Evolutionary conservation across 2,797 vertebrate genomes (phyloP).

Genomic region (Sebastiscus albofasciatus): DNA sequence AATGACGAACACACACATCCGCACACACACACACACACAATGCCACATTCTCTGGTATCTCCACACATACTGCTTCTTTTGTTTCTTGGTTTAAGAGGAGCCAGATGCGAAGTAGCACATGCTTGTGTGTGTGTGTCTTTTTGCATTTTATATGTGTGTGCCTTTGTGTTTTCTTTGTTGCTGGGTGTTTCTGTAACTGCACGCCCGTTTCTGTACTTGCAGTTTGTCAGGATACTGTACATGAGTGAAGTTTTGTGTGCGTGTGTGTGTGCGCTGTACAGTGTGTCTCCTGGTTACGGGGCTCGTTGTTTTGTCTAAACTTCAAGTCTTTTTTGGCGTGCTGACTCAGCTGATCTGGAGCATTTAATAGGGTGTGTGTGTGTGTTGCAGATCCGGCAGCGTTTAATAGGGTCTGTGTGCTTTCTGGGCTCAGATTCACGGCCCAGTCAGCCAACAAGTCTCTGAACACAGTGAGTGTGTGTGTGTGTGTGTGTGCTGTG

Average conservation of each 20-base stretch:
- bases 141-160: conserved; percentile 9
- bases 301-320: conserved; percentile 42
- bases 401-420: conserved; percentile 72
- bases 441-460: conserved; percentile 57
- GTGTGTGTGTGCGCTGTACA: not conserved
- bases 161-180: conserved; percentile 39
- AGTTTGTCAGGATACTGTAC: not conserved
- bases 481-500: conserved; percentile 6
- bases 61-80: conserved; percentile 73
- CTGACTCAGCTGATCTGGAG: conserved; percentile 77
- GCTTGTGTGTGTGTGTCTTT: conserved; percentile 30
- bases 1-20: conserved; percentile 39
- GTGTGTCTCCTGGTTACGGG: conserved; percentile 31
- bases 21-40: conserved; percentile 38
- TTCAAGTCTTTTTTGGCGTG: conserved; percentile 32
- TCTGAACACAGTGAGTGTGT: conserved; percentile 5
- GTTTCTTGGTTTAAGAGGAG: conserved; percentile 75
- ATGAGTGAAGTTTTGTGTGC: not conserved
- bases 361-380: conserved; percentile 63
- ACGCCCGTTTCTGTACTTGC: conserved; percentile 13
- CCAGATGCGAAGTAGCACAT: conserved; percentile 74
- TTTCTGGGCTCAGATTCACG: conserved; percentile 68
- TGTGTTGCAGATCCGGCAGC: conserved; percentile 62
- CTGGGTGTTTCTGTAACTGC: conserved; percentile 34
- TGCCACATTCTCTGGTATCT: conserved; percentile 44